Percentiles rank a stretch among this genome's conserved stretches.
These are phyloP conservation scores for Tokudaia muenninki DNA, from an alignment of 2,797 vertebrate species.

Conservation along the genomic window DNA sequence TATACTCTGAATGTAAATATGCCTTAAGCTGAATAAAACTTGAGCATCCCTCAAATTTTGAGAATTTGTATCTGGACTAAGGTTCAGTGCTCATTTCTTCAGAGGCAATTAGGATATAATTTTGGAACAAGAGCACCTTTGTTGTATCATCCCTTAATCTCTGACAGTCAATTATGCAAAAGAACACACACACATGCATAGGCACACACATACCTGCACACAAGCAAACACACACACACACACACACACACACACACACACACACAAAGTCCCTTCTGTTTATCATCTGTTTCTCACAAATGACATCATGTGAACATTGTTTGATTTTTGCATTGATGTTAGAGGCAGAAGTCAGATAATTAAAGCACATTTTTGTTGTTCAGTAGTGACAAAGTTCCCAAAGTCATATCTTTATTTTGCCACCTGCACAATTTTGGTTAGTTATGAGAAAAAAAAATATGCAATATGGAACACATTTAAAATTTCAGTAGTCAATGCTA, in stretches of 20 bases:
- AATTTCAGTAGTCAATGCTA: background rate
- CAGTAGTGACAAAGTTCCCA: background rate
- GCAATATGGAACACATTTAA: background rate
- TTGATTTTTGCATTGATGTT: background rate
- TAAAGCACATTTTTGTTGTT: background rate
- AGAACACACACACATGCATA: background rate
- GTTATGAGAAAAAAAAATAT: background rate
- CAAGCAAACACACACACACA: background rate
- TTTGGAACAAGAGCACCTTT: rapidly evolving
- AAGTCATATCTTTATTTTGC: background rate
- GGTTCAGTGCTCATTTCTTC: background rate
- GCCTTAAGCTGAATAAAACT: background rate
- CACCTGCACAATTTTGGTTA: background rate
- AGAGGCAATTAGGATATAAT: background rate
- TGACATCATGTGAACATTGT: background rate
- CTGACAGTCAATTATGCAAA: background rate
- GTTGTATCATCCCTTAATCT: background rate
- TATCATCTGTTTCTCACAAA: background rate
- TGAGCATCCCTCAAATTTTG: background rate
- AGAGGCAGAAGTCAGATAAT: background rate
- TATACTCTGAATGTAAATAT: background rate
- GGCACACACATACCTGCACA: background rate
- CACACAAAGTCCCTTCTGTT: background rate
- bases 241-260: background rate
- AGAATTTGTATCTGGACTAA: background rate